Percentiles rank a stretch among this genome's conserved stretches.
These are phyloP conservation scores for Eulithis testata DNA, from an alignment of 2,888 invertebrate species.

Conservation along the genomic window DNA sequence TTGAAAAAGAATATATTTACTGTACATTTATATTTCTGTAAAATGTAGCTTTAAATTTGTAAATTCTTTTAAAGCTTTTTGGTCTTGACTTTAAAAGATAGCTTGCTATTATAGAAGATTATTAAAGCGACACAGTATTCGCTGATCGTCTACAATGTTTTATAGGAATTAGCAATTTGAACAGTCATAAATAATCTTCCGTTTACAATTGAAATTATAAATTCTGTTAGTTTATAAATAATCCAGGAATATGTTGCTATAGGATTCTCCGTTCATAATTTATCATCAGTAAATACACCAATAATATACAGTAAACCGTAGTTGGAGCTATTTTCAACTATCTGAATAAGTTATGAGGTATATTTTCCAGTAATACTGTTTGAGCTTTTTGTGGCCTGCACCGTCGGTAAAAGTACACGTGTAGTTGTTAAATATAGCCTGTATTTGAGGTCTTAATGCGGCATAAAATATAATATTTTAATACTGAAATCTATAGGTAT, in stretches of 20 bases:
- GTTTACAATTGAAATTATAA: not conserved
- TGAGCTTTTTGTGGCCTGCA: not conserved
- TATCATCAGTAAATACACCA: too few species aligned
- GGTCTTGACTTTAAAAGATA: not conserved
- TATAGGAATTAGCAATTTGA: not conserved
- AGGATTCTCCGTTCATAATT: too few species aligned
- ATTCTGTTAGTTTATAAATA: too few species aligned
- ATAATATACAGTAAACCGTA: too few species aligned
- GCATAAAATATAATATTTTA: too few species aligned
- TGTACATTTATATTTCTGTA: slow-evolving; percentile 45
- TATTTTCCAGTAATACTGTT: too few species aligned
- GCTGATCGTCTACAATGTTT: not conserved
- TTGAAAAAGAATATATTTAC: slow-evolving; percentile 46
- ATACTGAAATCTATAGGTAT: too few species aligned
- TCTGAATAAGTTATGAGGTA: too few species aligned
- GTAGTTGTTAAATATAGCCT: not conserved
- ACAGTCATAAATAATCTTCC: not conserved
- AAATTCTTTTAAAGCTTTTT: slow-evolving; percentile 13
- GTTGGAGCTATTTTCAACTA: too few species aligned
- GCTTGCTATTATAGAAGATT: slow-evolving; percentile 1
- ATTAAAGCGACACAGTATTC: not conserved
- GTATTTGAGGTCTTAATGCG: too few species aligned
- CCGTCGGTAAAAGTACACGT: not conserved
- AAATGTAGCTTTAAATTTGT: slow-evolving; percentile 38
- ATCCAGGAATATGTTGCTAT: too few species aligned